These are phyloP conservation scores for Metallyticus violacea DNA, from an alignment of 2,888 invertebrate species.

Conservation along the genomic window DNA sequence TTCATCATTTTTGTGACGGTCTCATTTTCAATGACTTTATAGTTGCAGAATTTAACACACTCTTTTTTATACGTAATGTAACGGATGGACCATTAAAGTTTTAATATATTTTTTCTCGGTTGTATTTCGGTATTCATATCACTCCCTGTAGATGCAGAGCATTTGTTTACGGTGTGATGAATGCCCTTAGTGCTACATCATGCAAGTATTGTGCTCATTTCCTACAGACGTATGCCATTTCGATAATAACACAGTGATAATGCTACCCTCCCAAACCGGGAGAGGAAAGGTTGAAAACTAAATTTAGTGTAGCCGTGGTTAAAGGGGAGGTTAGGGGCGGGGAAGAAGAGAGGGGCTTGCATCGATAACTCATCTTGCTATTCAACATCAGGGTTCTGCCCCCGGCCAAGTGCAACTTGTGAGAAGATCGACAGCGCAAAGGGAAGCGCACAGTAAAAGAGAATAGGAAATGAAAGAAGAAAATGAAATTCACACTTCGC, in stretches of 20 bases:
- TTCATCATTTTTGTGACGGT: too few relatives aligned
- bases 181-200: background rate
- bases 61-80: too few relatives aligned
- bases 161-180: too few relatives aligned
- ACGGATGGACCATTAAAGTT: too few relatives aligned
- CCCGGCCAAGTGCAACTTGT: background rate
- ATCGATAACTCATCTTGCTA: background rate
- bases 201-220: background rate
- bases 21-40: too few relatives aligned
- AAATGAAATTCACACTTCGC: constrained; percentile 15
- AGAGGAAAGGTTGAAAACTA: background rate
- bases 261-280: background rate
- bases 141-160: too few relatives aligned
- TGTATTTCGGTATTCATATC: too few relatives aligned
- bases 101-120: too few relatives aligned
- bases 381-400: background rate
- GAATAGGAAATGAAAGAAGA: background rate
- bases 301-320: background rate
- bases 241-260: background rate
- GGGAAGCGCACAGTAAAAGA: background rate
- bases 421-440: background rate
- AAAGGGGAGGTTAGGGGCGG: too few relatives aligned
- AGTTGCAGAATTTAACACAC: too few relatives aligned
- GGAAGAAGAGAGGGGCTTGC: background rate
- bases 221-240: background rate